These are phyloP conservation scores for Ceriagrion tenellum DNA, from an alignment of 2,888 invertebrate species.

Conservation along the genomic window DNA sequence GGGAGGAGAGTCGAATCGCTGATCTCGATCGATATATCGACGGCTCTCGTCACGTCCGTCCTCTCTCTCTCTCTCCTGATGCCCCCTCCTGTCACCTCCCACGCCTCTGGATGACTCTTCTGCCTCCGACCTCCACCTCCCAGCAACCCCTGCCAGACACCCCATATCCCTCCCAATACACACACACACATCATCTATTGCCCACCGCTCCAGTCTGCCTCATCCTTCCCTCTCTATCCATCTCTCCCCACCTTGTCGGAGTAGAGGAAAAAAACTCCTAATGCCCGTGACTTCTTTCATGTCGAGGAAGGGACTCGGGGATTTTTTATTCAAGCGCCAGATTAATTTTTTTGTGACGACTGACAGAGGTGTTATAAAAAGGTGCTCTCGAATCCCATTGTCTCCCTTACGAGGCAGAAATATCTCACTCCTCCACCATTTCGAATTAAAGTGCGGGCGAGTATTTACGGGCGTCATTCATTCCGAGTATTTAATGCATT, in stretches of 20 bases:
- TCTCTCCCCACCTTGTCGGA: background rate
- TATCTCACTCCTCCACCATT: too few relatives aligned
- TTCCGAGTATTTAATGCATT: too few relatives aligned
- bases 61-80: background rate
- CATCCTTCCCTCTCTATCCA: background rate
- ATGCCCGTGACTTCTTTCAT: too few relatives aligned
- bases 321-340: background rate
- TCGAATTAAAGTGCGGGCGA: too few relatives aligned
- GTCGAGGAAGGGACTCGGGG: too few relatives aligned
- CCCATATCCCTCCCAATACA: background rate
- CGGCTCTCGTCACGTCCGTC: constrained; percentile 28
- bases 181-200: background rate
- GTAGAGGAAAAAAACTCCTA: background rate
- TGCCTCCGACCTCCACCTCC: background rate
- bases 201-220: background rate
- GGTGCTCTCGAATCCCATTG: background rate
- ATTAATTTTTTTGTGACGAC: background rate
- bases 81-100: background rate
- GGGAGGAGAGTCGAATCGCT: background rate
- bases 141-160: background rate
- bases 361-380: background rate
- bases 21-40: constrained; percentile 39
- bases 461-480: too few relatives aligned
- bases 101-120: background rate
- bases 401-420: too few relatives aligned